Percentiles rank a stretch among this genome's conserved stretches.
These are phyloP conservation scores for Eulithis prunata DNA, from an alignment of 2,888 invertebrate genomes.

Conservation along the genomic window DNA sequence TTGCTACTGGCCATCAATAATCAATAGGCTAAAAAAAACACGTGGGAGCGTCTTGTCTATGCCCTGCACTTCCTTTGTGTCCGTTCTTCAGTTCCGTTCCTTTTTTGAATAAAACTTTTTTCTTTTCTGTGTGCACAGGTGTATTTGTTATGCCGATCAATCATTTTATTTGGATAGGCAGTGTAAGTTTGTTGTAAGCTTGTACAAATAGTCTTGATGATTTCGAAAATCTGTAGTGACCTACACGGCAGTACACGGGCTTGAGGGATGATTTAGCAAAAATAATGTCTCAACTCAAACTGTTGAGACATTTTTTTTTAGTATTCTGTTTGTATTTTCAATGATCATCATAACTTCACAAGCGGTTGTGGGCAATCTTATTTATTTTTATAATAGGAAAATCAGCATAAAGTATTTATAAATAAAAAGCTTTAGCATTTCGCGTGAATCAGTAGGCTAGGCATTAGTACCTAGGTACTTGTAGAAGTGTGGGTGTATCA, in stretches of 20 bases:
- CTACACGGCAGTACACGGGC: too few species aligned
- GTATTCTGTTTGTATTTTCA: too few species aligned
- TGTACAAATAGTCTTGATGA: conserved; percentile 14
- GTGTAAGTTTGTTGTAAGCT: conserved; percentile 38
- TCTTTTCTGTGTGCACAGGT: conserved; percentile 71
- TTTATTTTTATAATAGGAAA: too few species aligned
- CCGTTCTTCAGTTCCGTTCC: conserved; percentile 74
- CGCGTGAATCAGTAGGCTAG: too few species aligned
- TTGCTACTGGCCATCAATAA: conserved; percentile 63
- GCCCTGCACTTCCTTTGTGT: conserved; percentile 59
- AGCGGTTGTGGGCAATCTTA: too few species aligned
- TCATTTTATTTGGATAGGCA: conserved; percentile 44
- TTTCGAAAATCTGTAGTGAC: conserved; percentile 1
- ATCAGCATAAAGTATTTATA: too few species aligned
- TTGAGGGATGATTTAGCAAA: too few species aligned
- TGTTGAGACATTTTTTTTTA: too few species aligned
- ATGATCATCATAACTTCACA: too few species aligned
- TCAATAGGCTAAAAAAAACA: conserved; percentile 61
- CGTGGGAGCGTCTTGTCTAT: conserved; percentile 72
- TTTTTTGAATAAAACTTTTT: conserved; percentile 57
- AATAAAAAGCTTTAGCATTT: too few species aligned
- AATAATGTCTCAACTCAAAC: too few species aligned
- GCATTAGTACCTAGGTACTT: too few species aligned
- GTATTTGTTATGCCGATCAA: conserved; percentile 60
- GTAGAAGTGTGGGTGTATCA: background rate